These are phyloP conservation scores for Drosophila simulans DNA, from an alignment of 1,140 invertebrate species.

Conservation along the genomic window DNA sequence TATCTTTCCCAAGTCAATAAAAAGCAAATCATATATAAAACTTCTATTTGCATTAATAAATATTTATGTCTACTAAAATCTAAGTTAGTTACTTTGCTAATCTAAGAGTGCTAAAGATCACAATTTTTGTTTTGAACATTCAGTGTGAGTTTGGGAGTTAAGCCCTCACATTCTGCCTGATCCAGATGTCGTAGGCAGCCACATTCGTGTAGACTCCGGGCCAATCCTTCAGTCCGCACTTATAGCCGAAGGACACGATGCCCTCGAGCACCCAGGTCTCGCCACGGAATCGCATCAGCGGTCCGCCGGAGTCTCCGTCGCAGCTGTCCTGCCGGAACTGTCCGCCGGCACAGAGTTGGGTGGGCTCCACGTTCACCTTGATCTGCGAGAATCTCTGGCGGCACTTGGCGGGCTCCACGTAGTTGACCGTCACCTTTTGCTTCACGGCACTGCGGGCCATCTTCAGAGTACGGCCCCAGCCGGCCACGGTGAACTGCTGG, in stretches of 20 bases:
- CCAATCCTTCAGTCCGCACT: slow-evolving; percentile 84
- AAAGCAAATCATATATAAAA: not conserved
- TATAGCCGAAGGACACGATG: slow-evolving; percentile 86
- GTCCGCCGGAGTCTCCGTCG: slow-evolving; percentile 90
- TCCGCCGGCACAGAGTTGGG: slow-evolving; percentile 87
- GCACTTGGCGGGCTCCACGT: slow-evolving; percentile 55
- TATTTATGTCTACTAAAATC: not conserved
- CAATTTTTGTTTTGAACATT: slow-evolving; percentile 50
- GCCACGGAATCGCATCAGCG: slow-evolving; percentile 85
- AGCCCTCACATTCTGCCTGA: slow-evolving; percentile 71
- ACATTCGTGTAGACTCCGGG: slow-evolving; percentile 86
- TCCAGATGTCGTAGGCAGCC: slow-evolving; percentile 85
- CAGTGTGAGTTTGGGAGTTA: slow-evolving; percentile 18
- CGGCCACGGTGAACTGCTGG: slow-evolving; percentile 86
- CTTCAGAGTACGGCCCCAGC: slow-evolving; percentile 87
- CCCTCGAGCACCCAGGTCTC: slow-evolving; percentile 86
- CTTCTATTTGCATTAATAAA: slow-evolving; percentile 10
- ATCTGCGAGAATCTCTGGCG: slow-evolving; percentile 52
- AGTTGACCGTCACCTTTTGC: slow-evolving; percentile 58
- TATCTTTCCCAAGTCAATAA: too few relatives aligned
- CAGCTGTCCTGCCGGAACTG: slow-evolving; percentile 87
- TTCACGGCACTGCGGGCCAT: slow-evolving; percentile 72
- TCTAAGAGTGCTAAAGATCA: slow-evolving; percentile 41
- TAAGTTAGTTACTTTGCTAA: slow-evolving; percentile 6
- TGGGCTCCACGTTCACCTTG: slow-evolving; percentile 57